Conservation (phyloP, 2,797 vertebrate genomes). For the Chelonia mydas region DNA sequence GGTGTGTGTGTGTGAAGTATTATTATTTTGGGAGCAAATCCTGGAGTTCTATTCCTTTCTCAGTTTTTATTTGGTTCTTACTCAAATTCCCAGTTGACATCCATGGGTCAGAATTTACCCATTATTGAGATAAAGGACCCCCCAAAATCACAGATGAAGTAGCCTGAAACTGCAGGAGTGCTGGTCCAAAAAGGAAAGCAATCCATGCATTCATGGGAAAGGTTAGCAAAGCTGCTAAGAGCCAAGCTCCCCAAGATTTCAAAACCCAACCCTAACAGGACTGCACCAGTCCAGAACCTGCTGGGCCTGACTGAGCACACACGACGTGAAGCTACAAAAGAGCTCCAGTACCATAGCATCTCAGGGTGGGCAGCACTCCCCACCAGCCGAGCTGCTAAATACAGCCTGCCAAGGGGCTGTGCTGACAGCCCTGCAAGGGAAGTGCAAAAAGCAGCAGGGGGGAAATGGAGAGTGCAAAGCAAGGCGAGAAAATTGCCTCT, state of each 20-base stretch:
- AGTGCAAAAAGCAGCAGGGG: neutral
- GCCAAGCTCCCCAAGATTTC: neutral
- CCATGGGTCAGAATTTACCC: neutral
- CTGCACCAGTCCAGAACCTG: neutral
- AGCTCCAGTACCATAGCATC: neutral
- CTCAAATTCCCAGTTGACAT: neutral
- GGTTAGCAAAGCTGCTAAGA: neutral
- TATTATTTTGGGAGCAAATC: neutral
- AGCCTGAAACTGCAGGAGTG: neutral
- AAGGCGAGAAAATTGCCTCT: neutral
- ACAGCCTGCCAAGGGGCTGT: neutral
- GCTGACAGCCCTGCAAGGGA: neutral
- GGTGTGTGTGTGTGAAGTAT: neutral
- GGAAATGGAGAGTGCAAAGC: neutral
- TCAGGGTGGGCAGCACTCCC: neutral
- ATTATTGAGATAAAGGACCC: neutral
- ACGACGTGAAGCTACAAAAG: neutral
- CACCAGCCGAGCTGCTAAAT: neutral
- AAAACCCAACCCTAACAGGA: neutral
- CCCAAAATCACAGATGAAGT: neutral
- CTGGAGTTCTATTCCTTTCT: neutral
- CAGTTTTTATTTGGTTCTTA: neutral
- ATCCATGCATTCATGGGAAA: neutral
- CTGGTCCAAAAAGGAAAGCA: neutral
- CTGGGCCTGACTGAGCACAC: neutral